Evolutionary conservation across 1,140 invertebrate species (phyloP), one percentile per base, ranked within the genome.

Genomic region (Orius insidiosus): DNA sequence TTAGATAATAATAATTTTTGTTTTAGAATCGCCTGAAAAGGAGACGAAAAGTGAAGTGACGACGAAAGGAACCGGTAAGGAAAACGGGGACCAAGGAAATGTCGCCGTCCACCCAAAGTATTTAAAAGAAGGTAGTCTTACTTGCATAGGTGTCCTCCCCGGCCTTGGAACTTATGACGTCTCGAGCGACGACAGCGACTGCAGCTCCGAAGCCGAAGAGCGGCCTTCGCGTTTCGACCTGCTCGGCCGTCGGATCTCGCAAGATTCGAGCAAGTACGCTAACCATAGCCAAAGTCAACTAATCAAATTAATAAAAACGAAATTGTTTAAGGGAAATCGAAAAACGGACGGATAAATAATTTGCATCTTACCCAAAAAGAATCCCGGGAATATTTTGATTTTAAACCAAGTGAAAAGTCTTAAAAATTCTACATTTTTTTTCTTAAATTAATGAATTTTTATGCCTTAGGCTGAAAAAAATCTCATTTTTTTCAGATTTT

Each of bases 81-180:
- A 10, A 46, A 14, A 13, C 9, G 24, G 15, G 38, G 24, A 10
- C 18, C 10, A 43, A 11, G 41, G 35, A 11, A 19, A 33, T 3
- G 38, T 35, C 13, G 43, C 11, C 11, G 18, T 45, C 3, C 13
- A 19, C 6, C 11, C 13, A 34, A 40, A 15, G 5, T 11, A 11
- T 13, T 42, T 43, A 1, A 31, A 40, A 48, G 50, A 39, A 45
- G 60, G 64, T 10, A 66, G 63, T 3, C 58, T 82, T 31, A 72
- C 72, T 40, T 82, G 80, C 53, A 72, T 83, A 46, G 82, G 75
- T 1, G 72, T 85, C 44, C 62, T 87, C 35, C 83, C 83, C 8
- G 82, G 83, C 2, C 67, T 86, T 32, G 80, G 78, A 1, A 70
- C 68, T 50, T 85, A 87, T 54, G 69, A 72, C 1, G 43, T 18